Percentiles rank a stretch among this genome's conserved stretches.
phyloP scores from a whole-genome alignment of 2,113 vertebrate species.

The Cyprichromis sp. region DNA sequence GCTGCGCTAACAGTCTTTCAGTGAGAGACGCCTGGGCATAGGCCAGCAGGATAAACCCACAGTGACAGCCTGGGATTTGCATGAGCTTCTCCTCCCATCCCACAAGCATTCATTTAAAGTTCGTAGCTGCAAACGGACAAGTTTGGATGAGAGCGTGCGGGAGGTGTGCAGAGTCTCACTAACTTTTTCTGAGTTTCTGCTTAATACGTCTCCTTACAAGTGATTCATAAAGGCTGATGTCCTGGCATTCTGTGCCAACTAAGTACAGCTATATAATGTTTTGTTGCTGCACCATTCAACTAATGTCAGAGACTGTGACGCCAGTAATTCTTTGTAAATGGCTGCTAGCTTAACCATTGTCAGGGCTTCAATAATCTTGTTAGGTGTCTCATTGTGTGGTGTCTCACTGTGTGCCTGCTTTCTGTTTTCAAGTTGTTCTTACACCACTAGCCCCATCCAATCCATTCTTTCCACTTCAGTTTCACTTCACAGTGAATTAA shows the following conservation, averaged over 20 bases:
- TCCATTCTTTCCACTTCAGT: constrained; percentile 28
- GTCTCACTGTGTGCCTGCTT: constrained; percentile 19
- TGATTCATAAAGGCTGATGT: background rate
- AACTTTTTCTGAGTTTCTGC: background rate
- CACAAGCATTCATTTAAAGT: constrained; percentile 36
- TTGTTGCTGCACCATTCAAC: background rate
- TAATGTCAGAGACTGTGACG: constrained; percentile 14
- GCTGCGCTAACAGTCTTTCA: constrained; percentile 32
- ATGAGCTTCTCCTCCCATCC: constrained; percentile 38
- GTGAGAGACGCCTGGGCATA: background rate
- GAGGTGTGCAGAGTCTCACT: constrained; percentile 2
- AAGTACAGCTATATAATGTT: background rate
- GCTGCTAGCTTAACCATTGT: constrained; percentile 35
- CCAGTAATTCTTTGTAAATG: constrained; percentile 33
- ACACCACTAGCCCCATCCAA: constrained; percentile 16
- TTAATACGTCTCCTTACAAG: background rate
- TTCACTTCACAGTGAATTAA: constrained; percentile 9
- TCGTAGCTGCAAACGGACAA: background rate
- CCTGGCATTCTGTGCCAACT: background rate
- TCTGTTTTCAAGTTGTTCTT: constrained; percentile 26
- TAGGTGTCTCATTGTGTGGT: constrained; percentile 33
- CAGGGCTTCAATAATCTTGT: constrained; percentile 48
- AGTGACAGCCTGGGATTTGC: constrained; percentile 49
- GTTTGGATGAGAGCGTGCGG: background rate
- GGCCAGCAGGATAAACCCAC: constrained; percentile 43